Conservation (phyloP, 2,888 invertebrate species). For the Rhaphigaster nebulosa region DNA sequence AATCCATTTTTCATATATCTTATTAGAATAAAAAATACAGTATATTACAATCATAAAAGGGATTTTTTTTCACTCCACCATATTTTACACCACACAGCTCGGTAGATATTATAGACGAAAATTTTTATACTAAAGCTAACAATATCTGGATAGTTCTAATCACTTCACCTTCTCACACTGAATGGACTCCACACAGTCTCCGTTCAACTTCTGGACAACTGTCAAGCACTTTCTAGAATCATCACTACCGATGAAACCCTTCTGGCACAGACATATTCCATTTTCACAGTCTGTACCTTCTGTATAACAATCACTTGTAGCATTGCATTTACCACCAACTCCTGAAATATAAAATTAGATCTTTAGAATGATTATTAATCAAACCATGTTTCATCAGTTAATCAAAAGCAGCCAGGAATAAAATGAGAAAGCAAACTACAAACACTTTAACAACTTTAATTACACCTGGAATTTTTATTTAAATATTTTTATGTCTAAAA, state of each 20-base stretch:
- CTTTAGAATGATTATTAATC: background rate
- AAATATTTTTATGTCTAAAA: too few relatives aligned
- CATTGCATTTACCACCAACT: slow-evolving; percentile 21
- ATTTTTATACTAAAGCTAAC: background rate
- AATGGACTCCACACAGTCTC: background rate
- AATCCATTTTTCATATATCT: background rate
- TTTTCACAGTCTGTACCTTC: slow-evolving; percentile 45
- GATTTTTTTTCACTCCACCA: background rate
- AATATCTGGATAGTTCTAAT: background rate
- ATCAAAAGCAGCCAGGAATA: background rate
- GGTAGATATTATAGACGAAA: background rate
- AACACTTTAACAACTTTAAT: too few relatives aligned
- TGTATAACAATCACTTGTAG: slow-evolving; percentile 9
- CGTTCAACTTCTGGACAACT: background rate
- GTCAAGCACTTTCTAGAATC: slow-evolving; percentile 44
- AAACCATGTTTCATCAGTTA: background rate
- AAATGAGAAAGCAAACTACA: too few relatives aligned
- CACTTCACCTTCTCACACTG: slow-evolving; percentile 49
- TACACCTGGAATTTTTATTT: too few relatives aligned
- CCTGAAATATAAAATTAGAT: slow-evolving; percentile 14
- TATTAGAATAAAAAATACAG: background rate
- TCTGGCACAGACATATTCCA: slow-evolving; percentile 22
- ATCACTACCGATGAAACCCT: background rate
- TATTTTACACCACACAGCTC: background rate
- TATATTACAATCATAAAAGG: background rate